Evolutionary conservation across 2,797 vertebrate species (phyloP).

Genomic region (Urophycis tenuis): DNA sequence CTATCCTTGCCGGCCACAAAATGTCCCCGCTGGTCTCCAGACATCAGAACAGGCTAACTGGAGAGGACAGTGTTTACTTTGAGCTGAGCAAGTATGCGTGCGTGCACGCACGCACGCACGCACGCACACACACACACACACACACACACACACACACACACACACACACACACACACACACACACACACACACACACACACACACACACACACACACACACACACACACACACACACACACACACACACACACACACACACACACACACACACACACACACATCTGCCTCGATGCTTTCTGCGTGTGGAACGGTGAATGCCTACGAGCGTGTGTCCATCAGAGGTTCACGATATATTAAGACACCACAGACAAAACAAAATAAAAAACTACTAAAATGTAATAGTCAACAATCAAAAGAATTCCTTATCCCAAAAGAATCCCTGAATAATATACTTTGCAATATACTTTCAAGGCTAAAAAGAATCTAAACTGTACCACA

Average conservation of each 20-base stretch:
- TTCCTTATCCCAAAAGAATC: no score
- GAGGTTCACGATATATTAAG: no score
- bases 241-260: not conserved
- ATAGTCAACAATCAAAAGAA: not conserved
- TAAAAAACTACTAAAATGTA: no score
- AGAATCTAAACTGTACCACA: not conserved
- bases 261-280: not conserved
- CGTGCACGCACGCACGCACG: slow-evolving; percentile 12
- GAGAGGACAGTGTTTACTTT: slow-evolving; percentile 61
- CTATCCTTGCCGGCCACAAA: slow-evolving; percentile 36
- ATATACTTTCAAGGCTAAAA: not conserved
- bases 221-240: not conserved
- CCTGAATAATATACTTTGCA: no score
- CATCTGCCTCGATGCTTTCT: not conserved
- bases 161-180: not conserved
- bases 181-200: not conserved
- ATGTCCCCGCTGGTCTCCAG: slow-evolving; percentile 45
- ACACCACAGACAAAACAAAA: not conserved
- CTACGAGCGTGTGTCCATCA: not conserved
- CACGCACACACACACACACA: not conserved
- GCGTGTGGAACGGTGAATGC: not conserved
- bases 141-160: not conserved
- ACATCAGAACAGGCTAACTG: slow-evolving; percentile 57
- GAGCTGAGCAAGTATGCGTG: slow-evolving; percentile 21
- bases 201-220: not conserved